These are phyloP conservation scores for Spicauda simplicius DNA, from an alignment of 2,888 invertebrate genomes.

Conservation along the genomic window DNA sequence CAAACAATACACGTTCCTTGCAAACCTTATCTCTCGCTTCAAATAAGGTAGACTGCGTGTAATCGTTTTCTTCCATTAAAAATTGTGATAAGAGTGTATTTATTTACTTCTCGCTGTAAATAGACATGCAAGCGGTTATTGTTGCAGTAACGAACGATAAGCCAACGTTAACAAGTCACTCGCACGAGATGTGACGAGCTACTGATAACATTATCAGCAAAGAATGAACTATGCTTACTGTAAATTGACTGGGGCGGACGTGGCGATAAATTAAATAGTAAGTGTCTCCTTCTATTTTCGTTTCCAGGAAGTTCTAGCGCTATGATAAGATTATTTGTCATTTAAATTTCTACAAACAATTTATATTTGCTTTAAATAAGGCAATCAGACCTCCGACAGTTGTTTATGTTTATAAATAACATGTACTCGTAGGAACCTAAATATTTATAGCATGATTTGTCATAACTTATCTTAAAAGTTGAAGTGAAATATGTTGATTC, in stretches of 20 bases:
- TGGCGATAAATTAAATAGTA: neutral
- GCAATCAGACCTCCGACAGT: too few species aligned
- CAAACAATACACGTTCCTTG: too few species aligned
- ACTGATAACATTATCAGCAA: neutral
- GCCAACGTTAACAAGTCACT: constrained; percentile 1
- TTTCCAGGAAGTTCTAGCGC: neutral
- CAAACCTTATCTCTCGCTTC: too few species aligned
- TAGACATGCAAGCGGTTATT: neutral
- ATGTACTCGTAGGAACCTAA: too few species aligned
- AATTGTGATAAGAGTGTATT: neutral
- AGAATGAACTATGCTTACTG: neutral
- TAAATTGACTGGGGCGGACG: neutral
- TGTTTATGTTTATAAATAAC: too few species aligned
- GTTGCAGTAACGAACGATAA: neutral
- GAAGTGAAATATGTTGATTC: too few species aligned
- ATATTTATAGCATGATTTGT: too few species aligned
- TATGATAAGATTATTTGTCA: neutral
- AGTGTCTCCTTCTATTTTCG: neutral
- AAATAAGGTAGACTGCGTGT: too few species aligned
- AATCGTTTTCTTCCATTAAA: neutral
- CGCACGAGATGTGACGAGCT: constrained; percentile 1
- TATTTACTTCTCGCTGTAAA: neutral
- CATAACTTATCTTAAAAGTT: too few species aligned
- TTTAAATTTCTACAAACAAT: neutral
- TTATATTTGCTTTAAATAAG: neutral